These are phyloP conservation scores for Dryomyza anilis DNA, from an alignment of 2,888 invertebrate genomes.

Conservation along the genomic window DNA sequence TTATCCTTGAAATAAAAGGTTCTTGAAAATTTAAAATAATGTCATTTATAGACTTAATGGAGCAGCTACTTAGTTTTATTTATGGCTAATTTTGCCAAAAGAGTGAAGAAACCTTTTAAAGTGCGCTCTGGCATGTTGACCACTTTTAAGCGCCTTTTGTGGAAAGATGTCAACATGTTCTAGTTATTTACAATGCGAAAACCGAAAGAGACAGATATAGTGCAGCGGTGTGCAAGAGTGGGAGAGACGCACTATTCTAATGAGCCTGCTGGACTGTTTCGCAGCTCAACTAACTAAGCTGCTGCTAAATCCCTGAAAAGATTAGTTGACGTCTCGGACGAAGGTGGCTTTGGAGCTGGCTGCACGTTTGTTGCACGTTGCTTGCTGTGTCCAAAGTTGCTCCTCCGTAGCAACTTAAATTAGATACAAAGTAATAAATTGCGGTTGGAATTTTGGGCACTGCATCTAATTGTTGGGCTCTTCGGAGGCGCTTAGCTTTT, in stretches of 20 bases:
- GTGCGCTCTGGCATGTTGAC: conserved; percentile 20
- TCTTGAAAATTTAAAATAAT: too few species aligned
- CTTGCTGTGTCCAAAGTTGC: background rate
- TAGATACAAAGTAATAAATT: conserved; percentile 43
- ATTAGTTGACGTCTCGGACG: background rate
- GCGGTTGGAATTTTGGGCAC: conserved; percentile 34
- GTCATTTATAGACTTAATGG: too few species aligned
- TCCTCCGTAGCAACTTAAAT: conserved; percentile 32
- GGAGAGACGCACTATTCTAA: too few species aligned
- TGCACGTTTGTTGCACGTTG: background rate
- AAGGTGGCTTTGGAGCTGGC: background rate
- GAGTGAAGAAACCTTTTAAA: too few species aligned
- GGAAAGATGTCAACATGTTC: conserved; percentile 19
- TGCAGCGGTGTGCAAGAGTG: too few species aligned
- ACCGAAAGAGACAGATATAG: too few species aligned
- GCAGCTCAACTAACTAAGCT: too few species aligned
- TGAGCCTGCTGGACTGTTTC: too few species aligned
- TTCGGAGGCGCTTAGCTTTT: conserved; percentile 16
- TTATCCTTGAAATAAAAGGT: too few species aligned
- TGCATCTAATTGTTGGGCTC: conserved; percentile 35
- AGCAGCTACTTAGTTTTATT: too few species aligned
- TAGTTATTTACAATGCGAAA: too few species aligned
- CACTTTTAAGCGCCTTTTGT: conserved; percentile 19
- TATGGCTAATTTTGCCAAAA: too few species aligned
- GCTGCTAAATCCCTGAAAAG: background rate